Evolutionary conservation across 2,888 invertebrate genomes (phyloP), one percentile per base, ranked within the genome.

Genomic region (Zygogramma bicolorata): DNA sequence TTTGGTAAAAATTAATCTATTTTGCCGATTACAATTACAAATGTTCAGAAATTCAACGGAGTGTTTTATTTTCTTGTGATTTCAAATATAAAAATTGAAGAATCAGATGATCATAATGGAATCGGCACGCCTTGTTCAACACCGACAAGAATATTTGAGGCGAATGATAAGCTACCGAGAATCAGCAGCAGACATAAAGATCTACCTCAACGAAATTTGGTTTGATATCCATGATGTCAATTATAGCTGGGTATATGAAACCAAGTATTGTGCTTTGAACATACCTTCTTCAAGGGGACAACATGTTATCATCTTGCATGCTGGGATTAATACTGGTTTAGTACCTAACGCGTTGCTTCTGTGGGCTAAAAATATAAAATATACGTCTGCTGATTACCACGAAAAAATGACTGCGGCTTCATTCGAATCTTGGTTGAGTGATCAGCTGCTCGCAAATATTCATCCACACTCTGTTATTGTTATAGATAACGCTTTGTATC

Each of bases 351-450:
- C 58, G 18, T 65, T 68, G 15, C 22, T 22, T 49, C 22, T 49
- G 22, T 49, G 20, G 7, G 42, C 42, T 8, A 46, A 46, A 75
- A 68, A 71, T 65, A 62, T 72, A 29, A 59, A 65, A 38, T 8
- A 67, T 13, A 68, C 72, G 10, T 68, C 73, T 15, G 71, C 65
- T n/a, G 72, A 75, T 38, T 78, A 75, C 53, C 73, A 75, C 57
- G 75, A 74, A 60, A 42, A 38, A 10, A 38, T 38, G 38, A 38
- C 38, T 10, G 31, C 31, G 5, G 7, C 4, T 40, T 53, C 73
- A 62, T 78, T 77, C 58, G 72, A 75, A 61, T 70, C 74, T 40
- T 79, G 73, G 74, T 59, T 70, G 18, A 58, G 62, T n/a, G 67
- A 74, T 20, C 73, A 71, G 40, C 40, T 75, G 5, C 65, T 75